These are phyloP conservation scores for Thomomys bottae DNA, from an alignment of 2,113 vertebrate genomes.

Conservation along the genomic window DNA sequence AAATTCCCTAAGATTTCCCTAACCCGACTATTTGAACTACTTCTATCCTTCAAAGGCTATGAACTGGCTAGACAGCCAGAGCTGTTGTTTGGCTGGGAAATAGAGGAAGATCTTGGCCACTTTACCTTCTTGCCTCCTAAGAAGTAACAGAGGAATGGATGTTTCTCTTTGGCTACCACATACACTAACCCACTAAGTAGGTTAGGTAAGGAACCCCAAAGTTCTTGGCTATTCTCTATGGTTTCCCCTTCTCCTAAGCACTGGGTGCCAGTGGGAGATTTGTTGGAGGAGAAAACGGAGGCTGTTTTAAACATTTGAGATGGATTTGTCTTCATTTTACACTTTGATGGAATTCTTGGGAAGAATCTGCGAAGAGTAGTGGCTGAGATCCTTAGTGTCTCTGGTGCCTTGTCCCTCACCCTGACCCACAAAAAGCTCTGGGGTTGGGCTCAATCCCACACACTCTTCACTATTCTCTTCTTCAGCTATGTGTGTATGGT, in stretches of 20 bases:
- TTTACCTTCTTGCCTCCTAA: constrained; percentile 17
- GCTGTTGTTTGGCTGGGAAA: background rate
- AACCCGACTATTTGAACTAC: background rate
- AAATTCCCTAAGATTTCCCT: background rate
- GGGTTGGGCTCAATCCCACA: background rate
- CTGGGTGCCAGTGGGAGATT: background rate
- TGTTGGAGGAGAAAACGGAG: background rate
- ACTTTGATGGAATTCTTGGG: background rate
- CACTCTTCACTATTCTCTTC: background rate
- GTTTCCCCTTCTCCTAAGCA: background rate
- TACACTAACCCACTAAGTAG: background rate
- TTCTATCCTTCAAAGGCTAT: background rate
- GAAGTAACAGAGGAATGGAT: background rate
- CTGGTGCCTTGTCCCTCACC: background rate
- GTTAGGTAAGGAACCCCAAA: background rate
- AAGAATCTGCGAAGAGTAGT: background rate
- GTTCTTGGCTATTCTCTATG: background rate
- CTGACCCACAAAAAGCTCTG: background rate
- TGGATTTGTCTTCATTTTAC: constrained; percentile 19
- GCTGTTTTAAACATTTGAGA: background rate
- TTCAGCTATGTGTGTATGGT: background rate
- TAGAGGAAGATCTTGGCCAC: background rate
- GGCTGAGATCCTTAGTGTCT: background rate
- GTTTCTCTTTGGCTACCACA: background rate
- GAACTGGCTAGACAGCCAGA: background rate